Evolutionary conservation across 2,113 vertebrate genomes (phyloP).

Genomic region (Benitochromis conjunctus): DNA sequence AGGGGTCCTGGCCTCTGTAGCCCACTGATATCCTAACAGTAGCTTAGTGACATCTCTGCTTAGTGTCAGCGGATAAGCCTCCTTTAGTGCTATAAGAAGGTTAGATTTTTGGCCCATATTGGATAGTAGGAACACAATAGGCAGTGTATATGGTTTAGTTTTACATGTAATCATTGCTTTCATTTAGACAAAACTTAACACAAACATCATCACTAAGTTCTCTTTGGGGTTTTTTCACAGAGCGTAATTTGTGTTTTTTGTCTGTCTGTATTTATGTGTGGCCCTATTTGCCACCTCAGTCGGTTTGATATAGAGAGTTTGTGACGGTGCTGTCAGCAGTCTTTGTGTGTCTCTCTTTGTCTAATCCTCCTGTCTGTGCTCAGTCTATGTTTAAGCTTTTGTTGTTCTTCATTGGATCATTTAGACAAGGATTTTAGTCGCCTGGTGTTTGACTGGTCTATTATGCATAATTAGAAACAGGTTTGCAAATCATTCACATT

Average conservation of each 20-base stretch:
- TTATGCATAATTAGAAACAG: not conserved
- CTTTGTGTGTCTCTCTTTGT: not conserved
- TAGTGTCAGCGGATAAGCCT: slow-evolving; percentile 32
- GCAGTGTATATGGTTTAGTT: not conserved
- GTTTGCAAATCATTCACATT: not conserved
- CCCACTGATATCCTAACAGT: slow-evolving; percentile 32
- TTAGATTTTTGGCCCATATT: not conserved
- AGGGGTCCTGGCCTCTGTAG: not conserved
- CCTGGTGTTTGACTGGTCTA: not conserved
- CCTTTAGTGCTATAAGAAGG: not conserved
- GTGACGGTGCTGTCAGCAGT: not conserved
- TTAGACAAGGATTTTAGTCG: not conserved
- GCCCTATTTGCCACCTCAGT: not conserved
- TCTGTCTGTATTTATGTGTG: not conserved
- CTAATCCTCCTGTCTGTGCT: not conserved
- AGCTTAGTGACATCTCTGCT: slow-evolving; percentile 34
- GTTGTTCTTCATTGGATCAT: not conserved
- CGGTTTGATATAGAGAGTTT: not conserved
- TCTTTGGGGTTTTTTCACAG: not conserved
- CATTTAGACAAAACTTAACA: not conserved
- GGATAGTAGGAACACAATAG: not conserved
- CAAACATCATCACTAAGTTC: not conserved
- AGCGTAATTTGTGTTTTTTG: not conserved
- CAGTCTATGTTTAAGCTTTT: not conserved
- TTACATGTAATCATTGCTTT: not conserved